phyloP scores from a whole-genome alignment of 2,113 vertebrate species.

The Nerophis lumbriciformis region DNA sequence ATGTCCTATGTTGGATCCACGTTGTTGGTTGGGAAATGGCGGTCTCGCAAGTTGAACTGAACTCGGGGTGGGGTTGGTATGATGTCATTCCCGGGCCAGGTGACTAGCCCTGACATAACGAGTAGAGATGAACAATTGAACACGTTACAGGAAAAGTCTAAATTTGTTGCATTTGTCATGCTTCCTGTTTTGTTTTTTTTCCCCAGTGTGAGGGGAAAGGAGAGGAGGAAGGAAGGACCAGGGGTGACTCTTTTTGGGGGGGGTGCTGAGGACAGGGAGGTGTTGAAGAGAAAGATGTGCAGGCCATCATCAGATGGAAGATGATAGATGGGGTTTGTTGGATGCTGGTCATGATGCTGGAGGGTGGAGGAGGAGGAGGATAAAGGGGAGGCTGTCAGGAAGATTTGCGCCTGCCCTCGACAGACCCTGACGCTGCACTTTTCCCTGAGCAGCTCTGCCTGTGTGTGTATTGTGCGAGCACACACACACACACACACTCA shows the following conservation, averaged over 20 bases:
- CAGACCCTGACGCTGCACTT: conserved; percentile 66
- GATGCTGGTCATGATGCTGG: conserved; percentile 8
- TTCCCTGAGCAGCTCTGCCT: conserved; percentile 31
- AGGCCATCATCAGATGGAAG: conserved; percentile 35
- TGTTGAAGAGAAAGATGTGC: conserved; percentile 7
- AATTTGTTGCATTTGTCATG: conserved; percentile 35
- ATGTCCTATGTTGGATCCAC: too few relatives aligned
- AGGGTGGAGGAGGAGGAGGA: conserved; percentile 23
- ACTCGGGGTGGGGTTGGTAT: too few relatives aligned
- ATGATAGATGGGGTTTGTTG: conserved; percentile 50
- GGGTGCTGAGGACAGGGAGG: conserved; percentile 9
- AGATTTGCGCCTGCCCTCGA: conserved; percentile 59
- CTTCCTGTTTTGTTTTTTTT: conserved; percentile 27
- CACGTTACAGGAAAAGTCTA: not conserved
- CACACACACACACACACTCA: conserved; percentile 12
- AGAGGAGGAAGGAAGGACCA: conserved; percentile 1
- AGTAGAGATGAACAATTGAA: not conserved
- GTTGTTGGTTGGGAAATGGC: too few relatives aligned
- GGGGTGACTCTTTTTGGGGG: not conserved
- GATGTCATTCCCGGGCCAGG: too few relatives aligned
- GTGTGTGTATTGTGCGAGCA: conserved; percentile 19
- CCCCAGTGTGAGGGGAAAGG: not conserved
- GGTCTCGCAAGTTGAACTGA: too few relatives aligned
- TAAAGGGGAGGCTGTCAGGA: conserved; percentile 53
- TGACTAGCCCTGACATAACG: not conserved